Percentiles rank a stretch among this genome's conserved stretches.
Evolutionary conservation across 1,140 invertebrate genomes (phyloP).

Genomic region (Magallana ariakensis): DNA sequence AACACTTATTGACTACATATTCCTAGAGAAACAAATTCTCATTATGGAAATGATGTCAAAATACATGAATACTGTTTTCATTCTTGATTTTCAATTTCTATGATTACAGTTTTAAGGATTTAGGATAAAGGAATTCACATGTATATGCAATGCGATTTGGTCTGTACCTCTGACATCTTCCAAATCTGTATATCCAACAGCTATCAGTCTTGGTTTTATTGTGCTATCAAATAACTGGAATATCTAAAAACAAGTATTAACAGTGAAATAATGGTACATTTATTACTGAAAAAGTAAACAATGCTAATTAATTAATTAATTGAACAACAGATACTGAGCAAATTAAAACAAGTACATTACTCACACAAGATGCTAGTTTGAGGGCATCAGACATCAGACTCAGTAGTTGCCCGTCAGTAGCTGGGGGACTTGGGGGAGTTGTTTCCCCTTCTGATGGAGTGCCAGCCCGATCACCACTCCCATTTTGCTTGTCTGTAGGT

Average conservation of each 20-base stretch:
- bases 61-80: too few species aligned
- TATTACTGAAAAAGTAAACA: neutral
- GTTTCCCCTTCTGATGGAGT: slow-evolving; percentile 48
- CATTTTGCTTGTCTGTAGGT: slow-evolving; percentile 32
- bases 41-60: too few species aligned
- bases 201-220: slow-evolving; percentile 57
- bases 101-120: too few species aligned
- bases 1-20: too few species aligned
- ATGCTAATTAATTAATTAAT: neutral
- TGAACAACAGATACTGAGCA: neutral
- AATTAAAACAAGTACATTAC: neutral
- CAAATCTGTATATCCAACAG: slow-evolving; percentile 53
- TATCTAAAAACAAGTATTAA: slow-evolving; percentile 48
- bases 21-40: too few species aligned
- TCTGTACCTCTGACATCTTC: slow-evolving; percentile 56
- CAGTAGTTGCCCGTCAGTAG: slow-evolving; percentile 73
- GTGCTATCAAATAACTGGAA: slow-evolving; percentile 53
- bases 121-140: neutral
- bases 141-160: neutral
- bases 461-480: slow-evolving; percentile 36
- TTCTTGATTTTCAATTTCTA: too few species aligned
- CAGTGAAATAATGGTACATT: neutral
- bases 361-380: slow-evolving; percentile 65
- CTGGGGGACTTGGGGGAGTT: slow-evolving; percentile 59
- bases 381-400: slow-evolving; percentile 71